Evolutionary conservation across 1,140 invertebrate species (phyloP), one percentile per base, ranked within the genome.

Genomic region (Phthorimaea operculella): DNA sequence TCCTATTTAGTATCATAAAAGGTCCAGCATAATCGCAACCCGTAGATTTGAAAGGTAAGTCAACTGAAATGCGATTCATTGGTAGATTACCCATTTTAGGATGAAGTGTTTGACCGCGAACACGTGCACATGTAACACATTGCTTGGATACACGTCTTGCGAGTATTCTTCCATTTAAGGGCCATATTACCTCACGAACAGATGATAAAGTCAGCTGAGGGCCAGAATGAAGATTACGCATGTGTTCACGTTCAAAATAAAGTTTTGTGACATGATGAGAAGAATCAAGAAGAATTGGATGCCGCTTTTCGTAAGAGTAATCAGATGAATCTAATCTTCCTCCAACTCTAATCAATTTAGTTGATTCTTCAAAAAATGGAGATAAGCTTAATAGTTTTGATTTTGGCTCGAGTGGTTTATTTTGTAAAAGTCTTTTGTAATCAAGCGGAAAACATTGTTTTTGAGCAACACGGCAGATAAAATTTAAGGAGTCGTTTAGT

Each of bases 401-500:
- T 48, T 48, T 48, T 48, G 45, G 16, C 16, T 48, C 16, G 3
- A 16, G 16, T 48, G n/a, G 45, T 18, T 48, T 14, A 48, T 48
- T 48, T 48, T 3, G n/a, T 48, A 14, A 16, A 14, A 48, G n/a
- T 48, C 17, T 48, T 48, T 48, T 48, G 45, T 48, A 48, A 16
- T 48, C 45, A 48, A 18, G 10, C n/a, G 16, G 9, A 48, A 48
- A 18, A 15, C 39, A 16, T 48, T 14, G 45, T 48, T 48, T 48
- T 48, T 48, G 45, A 6, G 45, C n/a, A 15, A 48, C n/a, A 14
- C 45, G 45, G 9, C 39, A 42, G 14, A 48, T 48, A 18, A 48
- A 48, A 10, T 48, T 48, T 14, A 48, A 48, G n/a, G 45, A 48
- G 16, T 48, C 16, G 16, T 48, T 48, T 48, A 48, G 16, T 48